Percentiles rank a stretch among this genome's conserved stretches.
phyloP scores from a whole-genome alignment of 2,113 vertebrate species.

The Centrocercus urophasianus region DNA sequence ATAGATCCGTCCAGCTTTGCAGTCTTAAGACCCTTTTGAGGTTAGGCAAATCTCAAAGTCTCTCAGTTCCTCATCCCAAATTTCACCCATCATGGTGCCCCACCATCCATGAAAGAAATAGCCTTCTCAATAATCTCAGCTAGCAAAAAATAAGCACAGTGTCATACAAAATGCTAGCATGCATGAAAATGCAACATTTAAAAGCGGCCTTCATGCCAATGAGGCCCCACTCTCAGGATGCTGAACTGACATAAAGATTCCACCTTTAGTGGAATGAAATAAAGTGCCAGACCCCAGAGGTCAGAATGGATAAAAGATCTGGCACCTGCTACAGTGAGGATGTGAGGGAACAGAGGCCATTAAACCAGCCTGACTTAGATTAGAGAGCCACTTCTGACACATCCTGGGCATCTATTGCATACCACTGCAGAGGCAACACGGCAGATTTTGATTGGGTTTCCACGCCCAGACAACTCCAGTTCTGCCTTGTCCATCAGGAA shows the following conservation, averaged over 20 bases:
- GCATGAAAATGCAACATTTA: not conserved
- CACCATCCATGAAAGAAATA: not conserved
- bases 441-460: conserved; percentile 90
- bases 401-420: conserved; percentile 17
- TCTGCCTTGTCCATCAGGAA: conserved; percentile 90
- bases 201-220: not conserved
- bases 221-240: not conserved
- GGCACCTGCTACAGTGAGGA: not conserved
- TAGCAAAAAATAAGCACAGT: not conserved
- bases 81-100: not conserved
- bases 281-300: not conserved
- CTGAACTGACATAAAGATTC: not conserved
- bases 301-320: not conserved
- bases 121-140: not conserved
- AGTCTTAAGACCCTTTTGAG: not conserved
- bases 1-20: fast-evolving
- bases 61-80: not conserved
- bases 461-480: conserved; percentile 90
- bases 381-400: not conserved
- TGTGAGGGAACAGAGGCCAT: not conserved
- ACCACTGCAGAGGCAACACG: conserved; percentile 95
- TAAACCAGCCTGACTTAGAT: not conserved
- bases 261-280: not conserved
- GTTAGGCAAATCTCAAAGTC: not conserved
- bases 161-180: not conserved